Base-by-base conservation (phyloP, 2,797 vertebrate species). In the Tapirus indicus region DNA sequence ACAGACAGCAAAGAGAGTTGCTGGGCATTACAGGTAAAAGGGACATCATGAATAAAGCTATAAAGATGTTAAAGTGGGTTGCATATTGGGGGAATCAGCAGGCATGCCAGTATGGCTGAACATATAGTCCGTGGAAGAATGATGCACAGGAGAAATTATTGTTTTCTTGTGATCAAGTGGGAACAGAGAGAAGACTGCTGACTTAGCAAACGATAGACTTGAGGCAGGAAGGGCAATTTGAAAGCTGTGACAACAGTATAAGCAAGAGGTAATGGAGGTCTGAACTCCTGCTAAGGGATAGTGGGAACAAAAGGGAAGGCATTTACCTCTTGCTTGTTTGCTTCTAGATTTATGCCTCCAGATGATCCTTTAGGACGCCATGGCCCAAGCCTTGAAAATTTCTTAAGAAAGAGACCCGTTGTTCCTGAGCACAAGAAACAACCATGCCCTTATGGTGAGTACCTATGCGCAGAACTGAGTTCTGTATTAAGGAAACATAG, bases 381-480 rank as follows among this genome's bases (percentile, higher is more conserved):
- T 82, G 99, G 99, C 68, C 99, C 99, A 88, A 99, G 99, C 97
- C 99, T 99, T 98, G 99, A 99, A 98, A 99, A 99, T 98, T 99
- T 99, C 98, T 99, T 99, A 94, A 99, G 99, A 95, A 99, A 99
- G 98, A 99, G 99, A 96, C 99, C 99, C 23, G 99, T 99, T 98
- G 99, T 99, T 98, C 99, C 99, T 74, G 99, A 99, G 97, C 99
- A 99, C 98, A 99, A 99, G 99, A 99, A 99, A 96, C 99, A 99
- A 97, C 99, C 99, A 7, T 99, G 99, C 98, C 99, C 99, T 96
- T 99, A 99, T 91, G 99, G 99, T 99, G 98, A 99, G 99, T 99
- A 98, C 62, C 47, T 86, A 47, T 44, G 8, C 62, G 21, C 10
- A 91, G 80, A 94, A 94, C 83, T 69, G 17, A 54, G 35, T 89